Conservation (phyloP, 2,888 invertebrate genomes). For the Teleiodes luculella region DNA sequence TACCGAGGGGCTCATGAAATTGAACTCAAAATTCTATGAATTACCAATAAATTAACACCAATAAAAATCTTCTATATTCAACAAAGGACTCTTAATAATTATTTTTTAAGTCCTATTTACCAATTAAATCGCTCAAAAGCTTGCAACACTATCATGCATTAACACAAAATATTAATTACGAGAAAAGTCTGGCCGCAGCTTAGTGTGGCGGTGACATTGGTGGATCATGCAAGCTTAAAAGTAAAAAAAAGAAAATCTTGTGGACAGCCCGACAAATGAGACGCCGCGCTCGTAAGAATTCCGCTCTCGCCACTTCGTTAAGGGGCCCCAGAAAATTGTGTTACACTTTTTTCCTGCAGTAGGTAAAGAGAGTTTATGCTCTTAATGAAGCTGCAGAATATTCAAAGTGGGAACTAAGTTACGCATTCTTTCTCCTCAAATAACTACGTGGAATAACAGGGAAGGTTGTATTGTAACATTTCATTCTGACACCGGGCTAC, state of each 20-base stretch:
- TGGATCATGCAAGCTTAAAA: neutral
- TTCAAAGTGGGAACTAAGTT: constrained; percentile 9
- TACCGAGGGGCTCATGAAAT: too few relatives aligned
- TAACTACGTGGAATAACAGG: neutral
- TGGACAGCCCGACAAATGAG: constrained; percentile 1
- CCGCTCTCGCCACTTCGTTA: constrained; percentile 4
- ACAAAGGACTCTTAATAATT: too few relatives aligned
- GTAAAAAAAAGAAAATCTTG: neutral
- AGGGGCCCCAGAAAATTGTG: constrained; percentile 16
- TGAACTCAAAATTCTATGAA: too few relatives aligned
- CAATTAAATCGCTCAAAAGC: too few relatives aligned
- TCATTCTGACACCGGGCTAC: neutral
- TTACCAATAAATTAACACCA: too few relatives aligned
- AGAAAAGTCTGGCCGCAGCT: too few relatives aligned
- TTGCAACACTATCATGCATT: too few relatives aligned
- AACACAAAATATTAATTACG: too few relatives aligned
- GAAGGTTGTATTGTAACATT: neutral
- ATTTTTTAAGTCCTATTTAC: too few relatives aligned
- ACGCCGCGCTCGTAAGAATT: neutral
- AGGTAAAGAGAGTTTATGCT: neutral
- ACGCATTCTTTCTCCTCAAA: constrained; percentile 4
- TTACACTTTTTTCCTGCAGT: constrained; percentile 3
- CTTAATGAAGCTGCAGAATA: constrained; percentile 9
- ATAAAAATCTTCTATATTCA: too few relatives aligned
- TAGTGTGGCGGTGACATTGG: neutral